Evolutionary conservation across 2,797 vertebrate genomes (phyloP), one percentile per base, ranked within the genome.

Genomic region (Podargus strigoides): DNA sequence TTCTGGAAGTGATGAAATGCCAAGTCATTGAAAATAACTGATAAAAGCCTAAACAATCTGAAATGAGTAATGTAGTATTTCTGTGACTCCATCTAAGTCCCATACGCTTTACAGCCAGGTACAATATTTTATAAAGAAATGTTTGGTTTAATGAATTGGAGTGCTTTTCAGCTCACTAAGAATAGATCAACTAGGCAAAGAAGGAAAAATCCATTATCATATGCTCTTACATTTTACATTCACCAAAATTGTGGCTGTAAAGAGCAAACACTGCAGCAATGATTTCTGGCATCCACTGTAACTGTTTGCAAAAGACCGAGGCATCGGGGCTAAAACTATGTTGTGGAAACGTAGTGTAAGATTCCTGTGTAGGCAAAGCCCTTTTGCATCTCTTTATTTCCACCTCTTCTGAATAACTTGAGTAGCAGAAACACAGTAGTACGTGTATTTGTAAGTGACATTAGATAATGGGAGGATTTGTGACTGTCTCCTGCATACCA

Each of bases 1-100:
- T 97, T 97, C 77, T 87, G 87, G 87, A 94, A 95, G 70, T 87
- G 47, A 96, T 95, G 70, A 97, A 97, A 96, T 95, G 53, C 70
- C 85, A 96, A 91, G 55, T 94, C 59, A 49, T n/a, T 97, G 81
- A 60, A 95, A 96, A 96, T 83, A 95, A 94, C 23, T 2, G 30
- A 80, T 87, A 91, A 89, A 64, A 93, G 20, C 44, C 28, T 93
- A 92, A 97, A 95, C 64, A 88, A 87, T 90, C 32, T 89, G 69
- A 96, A 95, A 94, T 90, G 26, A 95, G 58, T 68, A 89, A 91
- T 62, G 62, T 22, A 41, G 15, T 84, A 46, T 90, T 95, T 95
- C 83, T 91, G 84, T 95, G 83, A 92, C 50, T 94, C 67, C 20
- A 63, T 92, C 24, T 15, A 50, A 83, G n/a, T 77, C 66, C 30